A percentile compares a stretch with the other conserved stretches of the same genome.
Conservation (phyloP, 2,888 invertebrate genomes). For the Buathra laborator region DNA sequence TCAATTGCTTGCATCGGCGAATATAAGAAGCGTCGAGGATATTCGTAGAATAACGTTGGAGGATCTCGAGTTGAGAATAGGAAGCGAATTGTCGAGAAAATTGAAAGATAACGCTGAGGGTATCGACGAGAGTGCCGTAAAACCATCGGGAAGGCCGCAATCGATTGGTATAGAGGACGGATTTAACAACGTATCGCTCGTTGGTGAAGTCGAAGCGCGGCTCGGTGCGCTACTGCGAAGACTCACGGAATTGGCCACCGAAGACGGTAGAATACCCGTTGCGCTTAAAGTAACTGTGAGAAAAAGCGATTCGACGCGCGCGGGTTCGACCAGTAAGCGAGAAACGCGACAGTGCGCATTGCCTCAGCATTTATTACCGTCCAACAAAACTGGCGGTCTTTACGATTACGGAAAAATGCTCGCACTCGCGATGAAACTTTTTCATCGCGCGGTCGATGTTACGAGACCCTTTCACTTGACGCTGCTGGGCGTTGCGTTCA, state of each 20-base stretch:
- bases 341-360: slow-evolving; percentile 90
- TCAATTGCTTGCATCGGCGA: slow-evolving; percentile 86
- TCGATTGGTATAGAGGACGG: slow-evolving; percentile 93
- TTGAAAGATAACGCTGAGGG: slow-evolving; percentile 91
- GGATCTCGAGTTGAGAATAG: slow-evolving; percentile 87
- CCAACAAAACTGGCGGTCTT: slow-evolving; percentile 85
- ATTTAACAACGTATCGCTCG: slow-evolving; percentile 90
- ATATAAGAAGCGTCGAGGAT: slow-evolving; percentile 89
- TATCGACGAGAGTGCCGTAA: slow-evolving; percentile 91
- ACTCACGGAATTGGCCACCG: slow-evolving; percentile 90
- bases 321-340: slow-evolving; percentile 88
- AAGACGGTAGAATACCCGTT: slow-evolving; percentile 92
- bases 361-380: slow-evolving; percentile 88
- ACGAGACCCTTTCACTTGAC: slow-evolving; percentile 93
- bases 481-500: slow-evolving; percentile 92
- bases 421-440: slow-evolving; percentile 90
- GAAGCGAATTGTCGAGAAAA: slow-evolving; percentile 89
- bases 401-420: slow-evolving; percentile 89
- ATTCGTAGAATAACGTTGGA: slow-evolving; percentile 89
- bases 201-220: slow-evolving; percentile 91
- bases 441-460: slow-evolving; percentile 90
- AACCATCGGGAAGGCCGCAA: slow-evolving; percentile 91
- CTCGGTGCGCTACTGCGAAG: slow-evolving; percentile 90
- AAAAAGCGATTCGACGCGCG: slow-evolving; percentile 89
- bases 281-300: slow-evolving; percentile 91